A percentile compares a stretch with the other conserved stretches of the same genome.
Conservation (phyloP, 2,113 vertebrate genomes). For the Sisor rabdophorus region DNA sequence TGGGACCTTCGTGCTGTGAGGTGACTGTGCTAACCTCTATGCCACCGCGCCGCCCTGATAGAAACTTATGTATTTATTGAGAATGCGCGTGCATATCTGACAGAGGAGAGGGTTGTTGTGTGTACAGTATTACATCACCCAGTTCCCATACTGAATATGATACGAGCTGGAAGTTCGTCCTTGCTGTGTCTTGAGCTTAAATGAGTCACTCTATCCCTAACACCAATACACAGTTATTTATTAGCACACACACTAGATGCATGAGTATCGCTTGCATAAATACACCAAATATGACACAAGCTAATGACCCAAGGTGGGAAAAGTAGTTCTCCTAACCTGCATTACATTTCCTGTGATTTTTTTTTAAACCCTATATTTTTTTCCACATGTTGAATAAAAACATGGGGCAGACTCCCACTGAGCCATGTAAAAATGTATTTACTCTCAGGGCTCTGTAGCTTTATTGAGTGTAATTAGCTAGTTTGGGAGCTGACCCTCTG, state of each 20-base stretch:
- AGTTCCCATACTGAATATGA: neutral
- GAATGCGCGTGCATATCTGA: neutral
- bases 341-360: neutral
- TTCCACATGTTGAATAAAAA: conserved; percentile 23
- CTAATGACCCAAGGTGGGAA: neutral
- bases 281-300: neutral
- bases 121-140: neutral
- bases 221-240: neutral
- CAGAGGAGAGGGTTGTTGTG: neutral
- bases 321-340: neutral
- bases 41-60: no score
- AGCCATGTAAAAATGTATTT: conserved; percentile 33
- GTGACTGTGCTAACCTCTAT: no score
- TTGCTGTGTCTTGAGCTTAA: neutral
- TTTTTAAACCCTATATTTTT: conserved; percentile 26
- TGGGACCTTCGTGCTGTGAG: no score
- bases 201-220: neutral
- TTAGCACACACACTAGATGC: neutral
- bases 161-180: neutral
- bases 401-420: neutral
- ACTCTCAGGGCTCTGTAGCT: conserved; percentile 13
- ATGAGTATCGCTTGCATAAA: neutral
- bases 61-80: neutral
- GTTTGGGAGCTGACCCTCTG: conserved; percentile 42
- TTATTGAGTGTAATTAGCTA: conserved; percentile 46